Base-by-base conservation (phyloP, 2,797 vertebrate genomes). In the Poeciliopsis paucimaculata region DNA sequence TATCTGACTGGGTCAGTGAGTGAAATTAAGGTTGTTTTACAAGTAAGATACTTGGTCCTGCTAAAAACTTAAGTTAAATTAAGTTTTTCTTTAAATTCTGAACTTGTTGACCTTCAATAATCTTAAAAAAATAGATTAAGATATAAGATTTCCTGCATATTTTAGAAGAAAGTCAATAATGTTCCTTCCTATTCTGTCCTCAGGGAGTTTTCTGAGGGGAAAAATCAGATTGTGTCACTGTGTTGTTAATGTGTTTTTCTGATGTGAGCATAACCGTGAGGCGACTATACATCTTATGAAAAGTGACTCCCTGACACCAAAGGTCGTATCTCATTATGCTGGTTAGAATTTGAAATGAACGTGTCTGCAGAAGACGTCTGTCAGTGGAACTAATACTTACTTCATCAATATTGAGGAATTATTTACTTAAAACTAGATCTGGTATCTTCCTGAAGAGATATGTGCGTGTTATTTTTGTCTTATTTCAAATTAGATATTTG, bases 281-380 rank as follows among this genome's bases (percentile, higher is more conserved):
- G 77, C 73, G 41, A 86, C 80, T 76, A 87, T 91, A 82, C 77
- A 53, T 90, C 85, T 92, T 81, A 77, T 49, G 79, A 76, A 74
- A 86, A 85, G 91, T 83, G 87, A 89, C 70, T 23, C 80, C 79
- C 68, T 84, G 92, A 89, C 91, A 88, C 77, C 77, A 80, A 79
- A 90, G 92, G 90, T 91, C 86, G 81, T 53, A 66, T 88, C 79
- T 88, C 82, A 88, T 90, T 87, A 89, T 72, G 78, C 53, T 73
- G 79, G 57, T 85, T 77, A 72, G 70, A 72, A 73, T 66, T 76
- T 87, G 82, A 89, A 75, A 91, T 88, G 77, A 88, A 90, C 82
- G 77, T n/a, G 36, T 77, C 62, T 66, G 89, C 86, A 77, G 88
- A 78, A 2, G 77, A 70, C 68, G 18, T 47, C 15, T 47, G 46